Percentiles rank a stretch among this genome's conserved stretches.
These are phyloP conservation scores for Catostylus mosaicus DNA, from an alignment of 30 jellyfish, hydroid and myxozoan species.

Conservation along the genomic window DNA sequence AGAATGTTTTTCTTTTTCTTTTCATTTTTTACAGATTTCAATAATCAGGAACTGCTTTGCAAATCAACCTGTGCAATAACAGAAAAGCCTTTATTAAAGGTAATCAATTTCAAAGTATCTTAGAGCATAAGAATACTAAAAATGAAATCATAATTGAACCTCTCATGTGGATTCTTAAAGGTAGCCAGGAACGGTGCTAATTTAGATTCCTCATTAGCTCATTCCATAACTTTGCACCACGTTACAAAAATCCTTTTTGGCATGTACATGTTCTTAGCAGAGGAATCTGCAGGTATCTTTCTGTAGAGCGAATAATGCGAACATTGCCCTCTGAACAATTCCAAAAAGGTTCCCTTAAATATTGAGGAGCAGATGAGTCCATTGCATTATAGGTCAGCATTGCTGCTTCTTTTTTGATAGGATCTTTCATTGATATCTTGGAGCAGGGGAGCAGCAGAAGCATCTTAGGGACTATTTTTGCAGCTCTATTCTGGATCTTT, in stretches of 20 bases:
- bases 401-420: slow-evolving; percentile 10
- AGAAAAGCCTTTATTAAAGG: too few species aligned
- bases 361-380: background rate
- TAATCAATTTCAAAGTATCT: too few species aligned
- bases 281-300: too few species aligned
- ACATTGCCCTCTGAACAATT: slow-evolving; percentile 20
- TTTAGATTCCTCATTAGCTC: background rate
- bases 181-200: slow-evolving; percentile 18
- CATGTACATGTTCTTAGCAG: too few species aligned
- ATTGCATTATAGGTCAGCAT: slow-evolving; percentile 17
- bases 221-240: too few species aligned
- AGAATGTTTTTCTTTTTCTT: too few species aligned
- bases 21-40: too few species aligned
- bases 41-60: too few species aligned
- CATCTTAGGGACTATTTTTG: slow-evolving; percentile 1
- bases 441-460: slow-evolving; percentile 33
- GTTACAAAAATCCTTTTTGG: too few species aligned
- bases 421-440: slow-evolving; percentile 14
- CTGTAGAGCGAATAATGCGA: too few species aligned
- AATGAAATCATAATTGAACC: background rate
- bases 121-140: too few species aligned
- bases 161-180: background rate
- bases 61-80: too few species aligned
- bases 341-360: background rate
- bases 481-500: background rate